These are phyloP conservation scores for Cephus runcator DNA, from an alignment of 2,888 invertebrate genomes.

Conservation along the genomic window DNA sequence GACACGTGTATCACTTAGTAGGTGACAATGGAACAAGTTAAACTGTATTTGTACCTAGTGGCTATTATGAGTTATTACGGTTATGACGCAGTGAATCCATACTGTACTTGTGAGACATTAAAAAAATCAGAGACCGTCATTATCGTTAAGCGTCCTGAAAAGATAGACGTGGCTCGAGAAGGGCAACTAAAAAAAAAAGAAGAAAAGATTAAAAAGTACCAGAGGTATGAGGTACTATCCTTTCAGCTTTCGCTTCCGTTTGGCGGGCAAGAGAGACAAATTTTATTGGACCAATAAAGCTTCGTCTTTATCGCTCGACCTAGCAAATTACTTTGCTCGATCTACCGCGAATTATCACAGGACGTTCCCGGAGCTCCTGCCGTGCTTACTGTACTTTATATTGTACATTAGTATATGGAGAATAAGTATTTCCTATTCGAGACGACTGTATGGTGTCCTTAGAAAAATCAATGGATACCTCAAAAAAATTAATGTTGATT, in stretches of 20 bases:
- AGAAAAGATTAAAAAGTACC: neutral
- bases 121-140: neutral
- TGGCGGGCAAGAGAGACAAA: conserved; percentile 14
- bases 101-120: neutral
- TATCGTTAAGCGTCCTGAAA: neutral
- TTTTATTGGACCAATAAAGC: conserved; percentile 26
- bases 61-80: neutral
- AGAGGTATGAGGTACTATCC: conserved; percentile 13
- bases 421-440: neutral
- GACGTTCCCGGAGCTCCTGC: neutral
- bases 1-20: neutral
- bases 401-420: neutral
- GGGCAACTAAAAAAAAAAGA: neutral
- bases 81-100: neutral
- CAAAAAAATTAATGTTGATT: neutral
- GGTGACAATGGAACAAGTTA: neutral
- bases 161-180: neutral
- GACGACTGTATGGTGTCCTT: neutral
- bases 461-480: neutral
- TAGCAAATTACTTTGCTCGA: conserved; percentile 16
- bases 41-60: neutral
- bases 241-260: conserved; percentile 2
- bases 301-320: conserved; percentile 14
- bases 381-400: neutral
- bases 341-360: conserved; percentile 5